phyloP scores from a whole-genome alignment of 2,797 vertebrate species.

The Myotis daubentonii region DNA sequence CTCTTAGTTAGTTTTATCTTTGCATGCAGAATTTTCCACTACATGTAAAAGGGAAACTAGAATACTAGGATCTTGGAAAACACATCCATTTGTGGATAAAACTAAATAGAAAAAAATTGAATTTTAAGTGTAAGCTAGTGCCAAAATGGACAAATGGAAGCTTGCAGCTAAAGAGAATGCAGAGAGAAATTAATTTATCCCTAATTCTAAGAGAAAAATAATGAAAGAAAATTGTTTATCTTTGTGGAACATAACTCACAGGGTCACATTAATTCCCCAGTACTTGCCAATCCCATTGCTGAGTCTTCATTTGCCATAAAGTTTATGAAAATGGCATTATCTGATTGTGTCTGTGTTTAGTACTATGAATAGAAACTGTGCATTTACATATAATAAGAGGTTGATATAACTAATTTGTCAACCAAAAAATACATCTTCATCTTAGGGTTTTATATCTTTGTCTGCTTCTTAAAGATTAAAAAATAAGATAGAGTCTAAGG shows the following conservation, averaged over 20 bases:
- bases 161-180: neutral
- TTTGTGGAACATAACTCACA: constrained; percentile 32
- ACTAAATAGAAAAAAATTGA: neutral
- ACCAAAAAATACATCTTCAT: constrained; percentile 1
- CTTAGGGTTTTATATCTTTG: constrained; percentile 44
- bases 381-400: constrained; percentile 63
- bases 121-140: constrained; percentile 38
- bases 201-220: constrained; percentile 34
- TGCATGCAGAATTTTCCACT: neutral
- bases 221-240: constrained; percentile 53
- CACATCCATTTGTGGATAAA: constrained; percentile 24
- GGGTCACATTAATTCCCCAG: constrained; percentile 41
- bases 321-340: constrained; percentile 35
- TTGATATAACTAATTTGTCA: constrained; percentile 60
- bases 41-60: neutral
- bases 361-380: constrained; percentile 73
- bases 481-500: constrained; percentile 51
- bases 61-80: neutral
- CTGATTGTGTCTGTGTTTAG: constrained; percentile 57
- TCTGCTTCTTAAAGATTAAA: constrained; percentile 51
- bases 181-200: constrained; percentile 52
- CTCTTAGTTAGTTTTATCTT: neutral
- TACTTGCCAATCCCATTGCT: constrained; percentile 20
- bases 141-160: constrained; percentile 38
- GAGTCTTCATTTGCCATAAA: constrained; percentile 65